Evolutionary conservation across 2,888 invertebrate genomes (phyloP), one percentile per base, ranked within the genome.

Genomic region (Caenorhabditis doughertyi): DNA sequence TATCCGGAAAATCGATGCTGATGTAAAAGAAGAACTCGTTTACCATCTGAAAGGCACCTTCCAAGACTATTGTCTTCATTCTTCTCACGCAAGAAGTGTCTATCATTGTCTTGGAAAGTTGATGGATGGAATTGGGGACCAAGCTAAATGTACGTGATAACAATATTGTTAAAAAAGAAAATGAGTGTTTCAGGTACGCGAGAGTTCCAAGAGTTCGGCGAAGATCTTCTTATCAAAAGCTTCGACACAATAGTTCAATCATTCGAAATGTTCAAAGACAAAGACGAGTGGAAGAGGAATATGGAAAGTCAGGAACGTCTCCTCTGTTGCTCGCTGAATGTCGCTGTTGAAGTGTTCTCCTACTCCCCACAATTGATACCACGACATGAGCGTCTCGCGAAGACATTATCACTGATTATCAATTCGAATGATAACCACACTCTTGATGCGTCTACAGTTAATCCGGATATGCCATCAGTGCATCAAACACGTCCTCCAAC

Each of bases 91-190:
- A 3, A 74, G 58, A 67, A 71, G 71, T 29, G 18, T 83, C 27
- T 83, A 70, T 21, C 72, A 77, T 64, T 74, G 68, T 23, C 23
- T 67, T 11, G 83, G 58, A 16, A 79, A 60, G 35, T 42, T 83
- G 25, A 70, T 79, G n/a, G 71, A 83, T 27, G 83, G 83, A 62
- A 73, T 83, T 29, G 83, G 83, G 13, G 83, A 83, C 8, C 21
- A 51, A 8, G 71, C 77, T 7, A 42, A 29, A 4, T n/a, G n/a
- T n/a, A n/a, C n/a, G n/a, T n/a, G n/a, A n/a, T n/a, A n/a, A n/a
- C n/a, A n/a, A n/a, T n/a, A n/a, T n/a, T n/a, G n/a, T n/a, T n/a
- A n/a, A n/a, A n/a, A n/a, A n/a, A n/a, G n/a, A n/a, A n/a, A n/a
- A n/a, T n/a, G n/a, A n/a, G n/a, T n/a, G n/a, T n/a, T n/a, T n/a